Base-by-base conservation (phyloP, 2,797 vertebrate genomes). In the Notamacropus eugenii region DNA sequence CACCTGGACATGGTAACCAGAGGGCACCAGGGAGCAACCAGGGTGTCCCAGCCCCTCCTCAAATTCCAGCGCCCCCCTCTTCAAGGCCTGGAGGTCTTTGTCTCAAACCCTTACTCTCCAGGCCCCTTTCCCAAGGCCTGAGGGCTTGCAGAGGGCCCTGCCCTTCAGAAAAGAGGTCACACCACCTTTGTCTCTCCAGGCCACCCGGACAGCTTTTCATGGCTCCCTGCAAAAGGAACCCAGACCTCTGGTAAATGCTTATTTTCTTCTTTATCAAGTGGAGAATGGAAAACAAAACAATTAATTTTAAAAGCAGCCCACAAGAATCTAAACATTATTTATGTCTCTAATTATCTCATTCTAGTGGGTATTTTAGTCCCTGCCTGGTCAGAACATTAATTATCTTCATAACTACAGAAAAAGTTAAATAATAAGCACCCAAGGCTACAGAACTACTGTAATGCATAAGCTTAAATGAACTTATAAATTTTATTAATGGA, bases 401-500 rank as follows among this genome's bases (percentile, higher is more conserved):
- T 99, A 98, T 98, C 98, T 99, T 99, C 99, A 99, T 99, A 99
- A 99, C 99, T 99, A 99, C 99, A 99, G 98, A 98, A 99, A 99
- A 99, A 98, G 98, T 98, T 98, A 99, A 99, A 99, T 99, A 99
- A 99, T 99, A 99, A 99, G 98, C 98, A 99, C 99, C 98, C 97
- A 99, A 98, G 98, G 99, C 99, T 99, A 98, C 97, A 98, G 98
- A 97, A 98, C 87, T 93, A 98, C 97, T 97, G 97, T 98, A 98
- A 98, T 98, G 98, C 99, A 99, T 98, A 98, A 98, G 98, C 98
- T 99, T 99, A 99, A 99, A 99, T 99, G 99, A 99, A 99, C 98
- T 99, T 99, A 99, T 97, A 99, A 98, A 99, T 99, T 99, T 99
- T 99, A 99, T 99, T 99, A 99, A 99, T 99, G 99, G 98, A 98